phyloP scores from a whole-genome alignment of 2,888 invertebrate species.

The Tricholauxania praeusta region DNA sequence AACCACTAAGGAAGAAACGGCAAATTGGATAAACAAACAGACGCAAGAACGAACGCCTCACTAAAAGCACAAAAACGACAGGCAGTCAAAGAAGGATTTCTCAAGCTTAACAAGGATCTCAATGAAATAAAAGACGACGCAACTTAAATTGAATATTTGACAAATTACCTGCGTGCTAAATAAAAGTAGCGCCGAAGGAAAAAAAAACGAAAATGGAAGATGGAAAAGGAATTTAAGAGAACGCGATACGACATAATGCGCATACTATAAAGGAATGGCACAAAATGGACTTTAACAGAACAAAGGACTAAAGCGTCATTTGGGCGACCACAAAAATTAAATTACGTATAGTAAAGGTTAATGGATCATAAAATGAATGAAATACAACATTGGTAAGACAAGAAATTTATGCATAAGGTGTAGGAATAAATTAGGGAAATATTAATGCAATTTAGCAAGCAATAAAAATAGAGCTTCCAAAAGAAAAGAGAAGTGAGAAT shows the following conservation, averaged over 20 bases:
- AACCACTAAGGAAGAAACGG: not conserved
- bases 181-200: slow-evolving; percentile 35
- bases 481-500: too few relatives aligned
- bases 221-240: not conserved
- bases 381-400: too few relatives aligned
- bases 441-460: slow-evolving; percentile 5
- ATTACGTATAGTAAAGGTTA: too few relatives aligned
- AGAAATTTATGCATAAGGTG: too few relatives aligned
- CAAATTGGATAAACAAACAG: not conserved
- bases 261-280: not conserved
- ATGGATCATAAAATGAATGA: too few relatives aligned
- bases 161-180: slow-evolving; percentile 54
- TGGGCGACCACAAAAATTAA: too few relatives aligned
- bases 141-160: slow-evolving; percentile 54
- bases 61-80: slow-evolving; percentile 25
- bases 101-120: slow-evolving; percentile 4
- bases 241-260: not conserved
- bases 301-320: too few relatives aligned
- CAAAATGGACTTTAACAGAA: too few relatives aligned
- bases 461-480: not conserved
- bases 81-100: slow-evolving; percentile 11
- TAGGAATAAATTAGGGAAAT: not conserved
- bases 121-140: slow-evolving; percentile 10
- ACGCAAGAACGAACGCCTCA: slow-evolving; percentile 32
- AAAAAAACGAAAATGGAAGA: not conserved